Conservation (phyloP, 2,888 invertebrate genomes). For the Cerastis rubricosa region DNA sequence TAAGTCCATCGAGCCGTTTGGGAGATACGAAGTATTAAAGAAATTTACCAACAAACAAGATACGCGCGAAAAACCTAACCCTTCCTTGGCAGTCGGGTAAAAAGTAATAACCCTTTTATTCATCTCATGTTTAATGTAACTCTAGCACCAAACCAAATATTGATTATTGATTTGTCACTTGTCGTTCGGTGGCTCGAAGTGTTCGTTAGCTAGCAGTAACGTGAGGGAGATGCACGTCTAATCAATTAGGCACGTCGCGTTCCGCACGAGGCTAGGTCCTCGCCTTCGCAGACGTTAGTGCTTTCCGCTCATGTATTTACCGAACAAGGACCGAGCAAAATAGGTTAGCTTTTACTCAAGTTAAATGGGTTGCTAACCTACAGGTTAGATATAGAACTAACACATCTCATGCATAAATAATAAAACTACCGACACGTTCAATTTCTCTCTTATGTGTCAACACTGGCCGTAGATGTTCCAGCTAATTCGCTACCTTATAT, state of each 20-base stretch:
- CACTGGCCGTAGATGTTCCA: constrained; percentile 2
- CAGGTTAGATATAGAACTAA: constrained; percentile 1
- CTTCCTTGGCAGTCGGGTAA: not conserved
- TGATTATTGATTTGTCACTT: constrained; percentile 49
- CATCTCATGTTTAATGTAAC: not conserved
- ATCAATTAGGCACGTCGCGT: constrained; percentile 63
- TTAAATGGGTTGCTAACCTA: constrained; percentile 1
- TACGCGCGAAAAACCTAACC: no score
- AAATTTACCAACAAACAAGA: no score
- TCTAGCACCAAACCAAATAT: constrained; percentile 20
- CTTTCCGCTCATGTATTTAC: constrained; percentile 42
- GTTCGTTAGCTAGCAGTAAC: constrained; percentile 37
- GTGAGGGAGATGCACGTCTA: constrained; percentile 60
- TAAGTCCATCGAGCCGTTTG: no score
- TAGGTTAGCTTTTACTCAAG: constrained; percentile 24
- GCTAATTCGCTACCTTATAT: not conserved
- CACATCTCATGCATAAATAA: constrained; percentile 13
- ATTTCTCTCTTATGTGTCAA: not conserved
- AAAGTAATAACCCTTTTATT: constrained; percentile 27
- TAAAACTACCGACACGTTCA: constrained; percentile 12
- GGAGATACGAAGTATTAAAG: no score
- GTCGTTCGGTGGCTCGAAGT: constrained; percentile 17
- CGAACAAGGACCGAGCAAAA: constrained; percentile 39
- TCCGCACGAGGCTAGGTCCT: constrained; percentile 56
- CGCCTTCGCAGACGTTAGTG: constrained; percentile 44